Evolutionary conservation across 2,888 invertebrate genomes (phyloP).

Genomic region (Xestia xanthographa): DNA sequence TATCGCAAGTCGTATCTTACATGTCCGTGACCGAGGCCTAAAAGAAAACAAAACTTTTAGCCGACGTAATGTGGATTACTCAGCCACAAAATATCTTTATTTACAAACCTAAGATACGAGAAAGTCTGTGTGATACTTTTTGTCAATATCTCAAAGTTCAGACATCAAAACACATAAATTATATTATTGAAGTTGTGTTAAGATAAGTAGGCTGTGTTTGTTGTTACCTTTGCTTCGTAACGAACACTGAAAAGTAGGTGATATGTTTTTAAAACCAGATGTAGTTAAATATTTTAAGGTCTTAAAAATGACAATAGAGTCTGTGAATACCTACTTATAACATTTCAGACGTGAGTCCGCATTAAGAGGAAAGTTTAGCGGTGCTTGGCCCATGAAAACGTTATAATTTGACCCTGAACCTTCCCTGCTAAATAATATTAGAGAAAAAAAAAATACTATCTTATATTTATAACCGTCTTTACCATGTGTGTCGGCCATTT

Average conservation of each 20-base stretch:
- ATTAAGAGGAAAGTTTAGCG: neutral
- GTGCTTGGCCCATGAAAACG: neutral
- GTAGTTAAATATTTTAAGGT: neutral
- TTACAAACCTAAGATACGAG: conserved; percentile 17
- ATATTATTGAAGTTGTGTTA: neutral
- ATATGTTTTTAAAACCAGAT: neutral
- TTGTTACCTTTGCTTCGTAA: neutral
- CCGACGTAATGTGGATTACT: conserved; percentile 27
- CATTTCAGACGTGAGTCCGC: neutral
- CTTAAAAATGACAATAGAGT: neutral
- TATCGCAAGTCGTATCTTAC: too few species aligned
- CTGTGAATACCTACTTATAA: neutral
- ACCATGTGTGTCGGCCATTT: neutral
- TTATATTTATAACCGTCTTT: too few species aligned
- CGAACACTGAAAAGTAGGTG: neutral
- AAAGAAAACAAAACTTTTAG: conserved; percentile 36
- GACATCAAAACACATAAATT: neutral
- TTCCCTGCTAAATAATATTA: too few species aligned
- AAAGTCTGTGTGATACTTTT: conserved; percentile 20
- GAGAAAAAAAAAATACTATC: too few species aligned
- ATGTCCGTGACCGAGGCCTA: too few species aligned
- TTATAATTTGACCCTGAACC: too few species aligned
- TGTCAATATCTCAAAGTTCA: conserved; percentile 14
- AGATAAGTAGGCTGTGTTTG: neutral
- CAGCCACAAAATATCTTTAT: conserved; percentile 35